Percentiles rank a stretch among this genome's conserved stretches.
Evolutionary conservation across 2,888 invertebrate genomes (phyloP).

Genomic region (Torymus texanus): DNA sequence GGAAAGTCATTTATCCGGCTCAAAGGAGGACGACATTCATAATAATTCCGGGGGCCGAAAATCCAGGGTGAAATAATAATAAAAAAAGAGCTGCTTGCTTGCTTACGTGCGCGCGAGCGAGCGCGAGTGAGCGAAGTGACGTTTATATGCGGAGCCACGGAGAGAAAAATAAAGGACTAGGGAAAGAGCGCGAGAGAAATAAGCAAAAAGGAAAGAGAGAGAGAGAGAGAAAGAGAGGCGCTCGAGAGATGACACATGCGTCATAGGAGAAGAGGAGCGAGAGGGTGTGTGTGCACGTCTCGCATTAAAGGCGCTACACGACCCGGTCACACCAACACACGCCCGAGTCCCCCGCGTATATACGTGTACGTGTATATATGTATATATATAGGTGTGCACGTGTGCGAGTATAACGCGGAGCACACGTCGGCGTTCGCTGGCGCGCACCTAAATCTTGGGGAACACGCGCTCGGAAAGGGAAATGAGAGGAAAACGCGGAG

Average conservation of each 20-base stretch:
- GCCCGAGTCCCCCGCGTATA: too few species aligned
- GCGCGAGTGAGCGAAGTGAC: not conserved
- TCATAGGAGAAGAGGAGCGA: not conserved
- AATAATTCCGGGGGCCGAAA: conserved; percentile 8
- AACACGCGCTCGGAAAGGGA: conserved; percentile 52
- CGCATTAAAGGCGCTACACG: conserved; percentile 32
- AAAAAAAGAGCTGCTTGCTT: not conserved
- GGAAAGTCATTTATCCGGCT: conserved; percentile 32
- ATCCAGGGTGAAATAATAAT: conserved; percentile 1
- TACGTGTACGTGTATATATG: not conserved
- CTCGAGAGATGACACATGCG: too few species aligned
- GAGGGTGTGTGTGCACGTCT: conserved; percentile 33
- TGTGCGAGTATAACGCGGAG: not conserved
- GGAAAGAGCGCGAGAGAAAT: too few species aligned
- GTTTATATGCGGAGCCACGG: not conserved
- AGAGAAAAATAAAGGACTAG: too few species aligned
- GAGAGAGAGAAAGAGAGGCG: too few species aligned
- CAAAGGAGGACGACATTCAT: not conserved
- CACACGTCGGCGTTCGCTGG: conserved; percentile 11
- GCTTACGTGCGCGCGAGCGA: not conserved
- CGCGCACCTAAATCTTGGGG: conserved; percentile 45
- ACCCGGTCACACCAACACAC: conserved; percentile 10
- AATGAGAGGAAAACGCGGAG: conserved; percentile 39
- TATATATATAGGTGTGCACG: not conserved
- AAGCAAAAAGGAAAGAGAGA: too few species aligned